phyloP scores from a whole-genome alignment of 2,797 vertebrate genomes.

The Falco berigora region DNA sequence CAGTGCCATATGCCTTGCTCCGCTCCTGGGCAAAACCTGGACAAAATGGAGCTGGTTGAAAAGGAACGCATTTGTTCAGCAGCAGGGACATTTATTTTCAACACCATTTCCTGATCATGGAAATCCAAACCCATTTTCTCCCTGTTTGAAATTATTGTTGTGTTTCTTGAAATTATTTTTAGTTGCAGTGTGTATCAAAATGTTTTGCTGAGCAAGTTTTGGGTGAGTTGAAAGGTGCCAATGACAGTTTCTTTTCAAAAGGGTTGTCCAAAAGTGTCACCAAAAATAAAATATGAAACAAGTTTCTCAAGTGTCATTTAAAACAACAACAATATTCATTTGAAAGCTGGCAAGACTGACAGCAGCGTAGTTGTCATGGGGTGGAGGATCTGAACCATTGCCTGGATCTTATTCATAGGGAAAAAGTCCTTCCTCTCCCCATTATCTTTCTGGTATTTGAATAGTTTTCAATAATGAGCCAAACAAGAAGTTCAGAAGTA shows the following conservation, averaged over 20 bases:
- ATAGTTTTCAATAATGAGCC: not conserved
- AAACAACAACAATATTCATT: slow-evolving; percentile 13
- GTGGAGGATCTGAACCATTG: slow-evolving; percentile 32
- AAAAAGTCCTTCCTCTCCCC: slow-evolving; percentile 33
- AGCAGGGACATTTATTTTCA: not conserved
- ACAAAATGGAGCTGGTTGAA: not conserved
- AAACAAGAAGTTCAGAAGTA: not conserved
- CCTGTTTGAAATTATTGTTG: not conserved
- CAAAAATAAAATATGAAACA: slow-evolving; percentile 44
- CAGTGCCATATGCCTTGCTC: not conserved
- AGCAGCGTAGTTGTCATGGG: not conserved
- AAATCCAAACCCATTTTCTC: slow-evolving; percentile 10
- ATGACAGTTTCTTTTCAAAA: slow-evolving; percentile 20
- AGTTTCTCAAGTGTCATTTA: slow-evolving; percentile 27
- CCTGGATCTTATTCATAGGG: slow-evolving; percentile 38
- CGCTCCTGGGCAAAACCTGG: not conserved
- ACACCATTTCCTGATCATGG: not conserved
- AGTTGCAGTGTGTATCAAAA: not conserved
- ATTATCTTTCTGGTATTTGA: not conserved
- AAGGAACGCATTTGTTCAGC: not conserved
- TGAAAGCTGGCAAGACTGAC: slow-evolving; percentile 1
- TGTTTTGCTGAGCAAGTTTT: slow-evolving; percentile 16
- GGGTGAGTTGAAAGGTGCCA: slow-evolving; percentile 40
- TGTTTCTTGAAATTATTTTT: slow-evolving; percentile 42
- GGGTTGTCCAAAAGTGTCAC: slow-evolving; percentile 21